Percentiles rank a stretch among this genome's conserved stretches.
phyloP scores from a whole-genome alignment of 2,888 invertebrate genomes.

The Cephus pygmeus region DNA sequence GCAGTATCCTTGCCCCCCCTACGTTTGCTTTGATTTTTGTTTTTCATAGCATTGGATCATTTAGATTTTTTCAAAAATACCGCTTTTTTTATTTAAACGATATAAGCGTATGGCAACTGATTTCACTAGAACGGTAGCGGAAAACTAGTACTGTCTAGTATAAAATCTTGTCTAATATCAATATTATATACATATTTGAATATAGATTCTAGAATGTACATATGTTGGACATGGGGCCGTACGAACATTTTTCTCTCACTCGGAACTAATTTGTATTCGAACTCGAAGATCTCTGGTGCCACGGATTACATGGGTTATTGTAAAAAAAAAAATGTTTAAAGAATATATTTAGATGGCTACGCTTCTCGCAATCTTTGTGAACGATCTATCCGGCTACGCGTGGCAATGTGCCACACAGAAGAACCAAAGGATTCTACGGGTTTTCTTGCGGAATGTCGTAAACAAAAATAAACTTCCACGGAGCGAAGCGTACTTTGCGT shows the following conservation, averaged over 20 bases:
- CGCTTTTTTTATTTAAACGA: not conserved
- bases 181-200: not conserved
- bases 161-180: not conserved
- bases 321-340: not conserved
- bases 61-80: not conserved
- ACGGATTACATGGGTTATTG: not conserved
- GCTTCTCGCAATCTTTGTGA: not conserved
- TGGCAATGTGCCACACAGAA: not conserved
- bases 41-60: not conserved
- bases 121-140: not conserved
- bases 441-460: not conserved
- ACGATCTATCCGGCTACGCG: not conserved
- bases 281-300: not conserved
- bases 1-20: not conserved
- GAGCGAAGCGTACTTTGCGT: not conserved
- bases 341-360: not conserved
- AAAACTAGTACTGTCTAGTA: not conserved
- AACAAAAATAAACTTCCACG: slow-evolving; percentile 1
- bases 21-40: not conserved
- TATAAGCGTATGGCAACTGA: not conserved
- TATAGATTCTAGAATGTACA: too few species aligned
- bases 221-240: not conserved
- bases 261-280: not conserved
- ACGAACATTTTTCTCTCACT: not conserved
- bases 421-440: not conserved